Base-by-base conservation (phyloP, 2,797 vertebrate species). In the Remorina albescens region DNA sequence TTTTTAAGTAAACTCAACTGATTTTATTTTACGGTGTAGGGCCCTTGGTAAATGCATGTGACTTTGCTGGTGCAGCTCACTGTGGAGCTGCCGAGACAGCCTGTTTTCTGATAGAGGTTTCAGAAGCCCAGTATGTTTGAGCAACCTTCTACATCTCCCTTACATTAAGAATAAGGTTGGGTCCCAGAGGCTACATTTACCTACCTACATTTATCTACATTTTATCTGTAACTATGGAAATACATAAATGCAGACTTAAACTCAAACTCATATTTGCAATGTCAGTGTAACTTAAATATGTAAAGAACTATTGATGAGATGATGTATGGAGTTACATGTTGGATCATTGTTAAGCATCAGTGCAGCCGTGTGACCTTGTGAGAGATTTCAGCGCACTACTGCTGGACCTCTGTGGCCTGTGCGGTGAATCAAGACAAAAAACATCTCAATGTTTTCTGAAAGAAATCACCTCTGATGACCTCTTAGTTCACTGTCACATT, bases 351-450 rank as follows among this genome's bases (percentile, higher is more conserved):
- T 54, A 47, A 46, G 28, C 1, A 6, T 21, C 12, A n/a, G 13
- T 42, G 41, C 6, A 32, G 36, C 42, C 8, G 18, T n/a, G 32
- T 67, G 56, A 41, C 54, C 47, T n/a, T 55, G 34, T 50, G 49
- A 68, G 8, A 7, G 36, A 8, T 41, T 25, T 51, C 71, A 62
- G 53, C 4, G 67, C 50, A 23, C 12, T 30, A 53, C 32, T 21
- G 32, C 44, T 49, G 13, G 42, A 53, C 4, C 44, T 39, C 57
- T 36, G 1, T 9, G 13, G 4, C 36, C 46, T 53, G 55, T 41
- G 26, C 16, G 13, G 6, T 66, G 42, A 69, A 36, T 62, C 53
- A 26, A 8, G 16, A 44, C 19, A 19, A 42, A n/a, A 5, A 36
- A 41, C 34, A 13, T 9, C 46, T 47, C 26, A 49, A 36, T 23